Base-by-base conservation (phyloP, 2,888 invertebrate genomes). In the Drosophila putrida region DNA sequence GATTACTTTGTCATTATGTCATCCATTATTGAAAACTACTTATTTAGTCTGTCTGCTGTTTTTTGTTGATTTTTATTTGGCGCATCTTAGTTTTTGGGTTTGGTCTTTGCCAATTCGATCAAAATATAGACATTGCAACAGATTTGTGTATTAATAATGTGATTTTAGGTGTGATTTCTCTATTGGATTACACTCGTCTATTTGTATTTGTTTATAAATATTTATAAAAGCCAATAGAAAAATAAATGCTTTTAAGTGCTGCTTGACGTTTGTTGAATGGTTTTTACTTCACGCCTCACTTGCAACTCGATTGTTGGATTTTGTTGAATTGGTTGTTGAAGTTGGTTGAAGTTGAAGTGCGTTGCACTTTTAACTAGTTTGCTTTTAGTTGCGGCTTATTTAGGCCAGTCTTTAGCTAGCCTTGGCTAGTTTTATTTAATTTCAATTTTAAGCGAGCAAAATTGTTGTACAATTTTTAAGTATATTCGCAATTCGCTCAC, bases 281-380 rank as follows among this genome's bases (percentile, higher is more conserved):
- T 49, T 55, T 62, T 6, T n/a, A n/a, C 10, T 62, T 68, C 20
- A 59, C 50, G 75, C 55, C 46, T 73, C 73, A 73, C 73, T 73
- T 74, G 75, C 74, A 49, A 62, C 33, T 44, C 8, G 50, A 9
- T 9, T 6, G 6, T 31, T 31, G 31, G 6, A 20, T 13, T 38
- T 35, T n/a, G 20, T 55, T 44, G 15, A 6, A 36, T 51, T 27
- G 9, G 33, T 15, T 49, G 8, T 47, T 47, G 3, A n/a, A n/a
- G 8, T 15, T 20, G 3, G 31, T 33, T 20, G 11, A 31, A 11
- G 20, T 36, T 51, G 8, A 44, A 73, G 75, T 75, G 76, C 75
- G 55, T 53, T 79, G 80, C 80, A 75, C 76, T 75, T 54, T 79
- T 41, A 75, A 75, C 75, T 58, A 75, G 75, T 66, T 57, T 36